Percentiles rank a stretch among this genome's conserved stretches.
Evolutionary conservation across 2,113 vertebrate species (phyloP).

Genomic region (Danio rerio): DNA sequence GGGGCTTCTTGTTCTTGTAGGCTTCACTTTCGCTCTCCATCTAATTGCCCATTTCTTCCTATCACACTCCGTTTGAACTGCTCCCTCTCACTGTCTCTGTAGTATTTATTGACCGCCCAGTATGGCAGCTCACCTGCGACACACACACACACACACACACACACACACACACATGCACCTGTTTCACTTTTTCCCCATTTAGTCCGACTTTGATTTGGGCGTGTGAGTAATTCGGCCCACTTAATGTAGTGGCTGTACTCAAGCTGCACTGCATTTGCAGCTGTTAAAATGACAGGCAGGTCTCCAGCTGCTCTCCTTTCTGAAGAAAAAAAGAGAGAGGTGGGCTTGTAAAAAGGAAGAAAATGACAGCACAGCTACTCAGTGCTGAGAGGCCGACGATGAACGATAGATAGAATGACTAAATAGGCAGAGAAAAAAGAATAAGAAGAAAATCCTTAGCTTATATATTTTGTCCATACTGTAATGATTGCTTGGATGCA

Average conservation of each 20-base stretch:
- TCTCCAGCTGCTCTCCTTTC: not conserved
- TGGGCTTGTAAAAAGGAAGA: not conserved
- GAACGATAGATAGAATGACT: constrained; percentile 20
- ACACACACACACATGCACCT: constrained; percentile 7
- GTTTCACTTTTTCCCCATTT: constrained; percentile 12
- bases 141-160: not conserved
- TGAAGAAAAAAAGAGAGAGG: not conserved
- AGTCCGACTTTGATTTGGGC: not conserved
- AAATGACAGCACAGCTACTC: constrained; percentile 18
- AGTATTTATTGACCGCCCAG: not conserved
- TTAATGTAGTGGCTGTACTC: constrained; percentile 14
- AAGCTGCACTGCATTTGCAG: constrained; percentile 28
- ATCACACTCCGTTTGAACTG: constrained; percentile 2
- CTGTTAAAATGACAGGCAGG: constrained; percentile 29
- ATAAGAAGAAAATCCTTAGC: constrained; percentile 1
- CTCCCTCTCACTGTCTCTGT: constrained; percentile 17
- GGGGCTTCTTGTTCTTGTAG: constrained; percentile 20
- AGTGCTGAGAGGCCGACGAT: constrained; percentile 1
- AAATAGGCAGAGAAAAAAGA: constrained; percentile 17
- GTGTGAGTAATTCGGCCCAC: not conserved
- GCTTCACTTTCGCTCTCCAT: not conserved
- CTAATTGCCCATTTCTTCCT: constrained; percentile 13
- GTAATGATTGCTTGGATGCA: constrained; percentile 40
- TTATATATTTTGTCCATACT: not conserved
- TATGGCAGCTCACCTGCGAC: constrained; percentile 5